These are phyloP conservation scores for Hemicordylus capensis DNA, from an alignment of 2,113 vertebrate species.

Conservation along the genomic window DNA sequence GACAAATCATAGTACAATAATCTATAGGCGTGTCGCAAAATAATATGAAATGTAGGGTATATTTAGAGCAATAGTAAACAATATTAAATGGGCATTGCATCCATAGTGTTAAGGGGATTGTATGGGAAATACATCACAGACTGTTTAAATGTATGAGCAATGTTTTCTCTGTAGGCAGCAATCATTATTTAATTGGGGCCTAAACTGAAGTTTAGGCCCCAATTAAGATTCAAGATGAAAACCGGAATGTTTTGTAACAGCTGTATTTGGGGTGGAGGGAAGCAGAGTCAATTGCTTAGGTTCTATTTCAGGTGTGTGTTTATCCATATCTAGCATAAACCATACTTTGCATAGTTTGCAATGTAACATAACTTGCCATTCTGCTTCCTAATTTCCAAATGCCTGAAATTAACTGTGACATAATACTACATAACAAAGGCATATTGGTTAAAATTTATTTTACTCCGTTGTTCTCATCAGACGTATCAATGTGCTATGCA, in stretches of 20 bases:
- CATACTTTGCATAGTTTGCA: conserved; percentile 43
- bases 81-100: background rate
- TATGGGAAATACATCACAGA: background rate
- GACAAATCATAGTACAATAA: conserved; percentile 10
- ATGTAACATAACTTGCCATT: conserved; percentile 15
- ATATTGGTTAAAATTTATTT: background rate
- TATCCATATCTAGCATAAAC: too few species aligned
- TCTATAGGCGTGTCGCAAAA: conserved; percentile 8
- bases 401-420: conserved; percentile 64
- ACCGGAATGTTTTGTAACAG: background rate
- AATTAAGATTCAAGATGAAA: conserved; percentile 23
- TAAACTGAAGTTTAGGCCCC: too few species aligned
- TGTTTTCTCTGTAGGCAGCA: background rate
- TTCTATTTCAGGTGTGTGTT: conserved; percentile 38
- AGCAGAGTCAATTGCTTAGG: conserved; percentile 23
- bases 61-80: background rate
- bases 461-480: background rate
- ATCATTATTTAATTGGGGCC: conserved; percentile 14
- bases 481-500: background rate
- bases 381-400: conserved; percentile 54
- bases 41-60: background rate
- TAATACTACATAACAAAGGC: conserved; percentile 5
- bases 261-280: background rate
- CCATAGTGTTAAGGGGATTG: background rate
- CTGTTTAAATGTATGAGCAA: background rate